Evolutionary conservation across 2,888 invertebrate species (phyloP).

Genomic region (Drosophila leonis): DNA sequence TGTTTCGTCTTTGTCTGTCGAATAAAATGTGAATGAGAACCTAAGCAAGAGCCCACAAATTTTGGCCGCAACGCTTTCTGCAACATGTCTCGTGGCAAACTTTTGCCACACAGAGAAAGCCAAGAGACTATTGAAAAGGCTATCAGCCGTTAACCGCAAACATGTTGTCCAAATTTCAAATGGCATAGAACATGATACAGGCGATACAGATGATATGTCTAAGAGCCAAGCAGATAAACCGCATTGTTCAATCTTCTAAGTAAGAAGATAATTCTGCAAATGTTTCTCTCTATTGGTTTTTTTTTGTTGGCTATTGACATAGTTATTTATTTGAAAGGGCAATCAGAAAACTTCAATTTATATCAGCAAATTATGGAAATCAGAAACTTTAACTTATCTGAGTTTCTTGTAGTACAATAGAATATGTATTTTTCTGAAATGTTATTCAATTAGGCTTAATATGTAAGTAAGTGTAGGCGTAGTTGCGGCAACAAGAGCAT

Average conservation of each 20-base stretch:
- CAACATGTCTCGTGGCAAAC: slow-evolving; percentile 55
- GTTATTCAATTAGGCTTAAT: slow-evolving; percentile 2
- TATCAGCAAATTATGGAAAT: background rate
- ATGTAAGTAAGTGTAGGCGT: background rate
- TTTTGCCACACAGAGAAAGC: slow-evolving; percentile 44
- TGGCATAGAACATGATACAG: slow-evolving; percentile 18
- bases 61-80: slow-evolving; percentile 44
- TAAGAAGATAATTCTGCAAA: background rate
- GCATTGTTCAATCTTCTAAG: slow-evolving; percentile 27
- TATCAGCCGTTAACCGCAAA: slow-evolving; percentile 75
- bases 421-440: slow-evolving; percentile 1
- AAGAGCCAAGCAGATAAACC: slow-evolving; percentile 32
- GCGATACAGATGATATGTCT: slow-evolving; percentile 19
- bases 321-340: background rate
- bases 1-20: slow-evolving; percentile 28
- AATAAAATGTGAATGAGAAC: slow-evolving; percentile 55
- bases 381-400: background rate
- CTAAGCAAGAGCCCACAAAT: slow-evolving; percentile 39
- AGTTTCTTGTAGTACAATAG: too few species aligned
- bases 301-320: background rate
- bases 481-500: background rate
- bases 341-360: background rate
- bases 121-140: slow-evolving; percentile 65
- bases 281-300: background rate
- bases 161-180: slow-evolving; percentile 66